phyloP scores from a whole-genome alignment of 2,113 vertebrate genomes.

The Caranx melampygus region DNA sequence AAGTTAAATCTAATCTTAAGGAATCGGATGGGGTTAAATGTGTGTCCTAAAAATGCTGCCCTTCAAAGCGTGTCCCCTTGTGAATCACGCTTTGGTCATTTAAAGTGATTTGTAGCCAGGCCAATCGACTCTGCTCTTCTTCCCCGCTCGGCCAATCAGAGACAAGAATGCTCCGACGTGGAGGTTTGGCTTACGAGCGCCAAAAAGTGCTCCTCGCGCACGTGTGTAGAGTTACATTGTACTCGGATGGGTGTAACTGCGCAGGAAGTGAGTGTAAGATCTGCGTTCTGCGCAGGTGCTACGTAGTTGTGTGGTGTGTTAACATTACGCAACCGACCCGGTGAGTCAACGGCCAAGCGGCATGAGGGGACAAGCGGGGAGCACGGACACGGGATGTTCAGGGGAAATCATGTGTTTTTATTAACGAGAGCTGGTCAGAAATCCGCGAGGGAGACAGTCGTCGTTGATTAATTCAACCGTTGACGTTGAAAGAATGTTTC shows the following conservation, averaged over 20 bases:
- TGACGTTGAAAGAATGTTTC: constrained; percentile 72
- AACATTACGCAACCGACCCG: not conserved
- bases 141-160: constrained; percentile 2
- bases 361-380: constrained; percentile 26
- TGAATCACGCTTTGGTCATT: constrained; percentile 30
- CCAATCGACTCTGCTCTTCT: constrained; percentile 39
- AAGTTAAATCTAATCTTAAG: not conserved
- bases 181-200: not conserved
- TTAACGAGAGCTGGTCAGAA: not conserved
- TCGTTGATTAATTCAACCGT: not conserved
- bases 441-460: accelerated
- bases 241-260: accelerated
- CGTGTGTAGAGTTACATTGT: not conserved
- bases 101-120: not conserved
- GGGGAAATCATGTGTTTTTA: not conserved
- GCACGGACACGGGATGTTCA: not conserved
- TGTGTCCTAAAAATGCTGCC: not conserved
- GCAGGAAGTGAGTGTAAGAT: not conserved
- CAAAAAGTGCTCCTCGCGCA: not conserved
- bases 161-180: not conserved
- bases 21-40: not conserved
- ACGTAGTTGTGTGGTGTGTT: not conserved
- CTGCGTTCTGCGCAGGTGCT: constrained; percentile 7
- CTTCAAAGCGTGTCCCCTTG: constrained; percentile 3
- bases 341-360: not conserved